Evolutionary conservation across 64 coral and sea anemone species (phyloP), one percentile per base, ranked within the genome.

Genomic region (Montipora foliosa): DNA sequence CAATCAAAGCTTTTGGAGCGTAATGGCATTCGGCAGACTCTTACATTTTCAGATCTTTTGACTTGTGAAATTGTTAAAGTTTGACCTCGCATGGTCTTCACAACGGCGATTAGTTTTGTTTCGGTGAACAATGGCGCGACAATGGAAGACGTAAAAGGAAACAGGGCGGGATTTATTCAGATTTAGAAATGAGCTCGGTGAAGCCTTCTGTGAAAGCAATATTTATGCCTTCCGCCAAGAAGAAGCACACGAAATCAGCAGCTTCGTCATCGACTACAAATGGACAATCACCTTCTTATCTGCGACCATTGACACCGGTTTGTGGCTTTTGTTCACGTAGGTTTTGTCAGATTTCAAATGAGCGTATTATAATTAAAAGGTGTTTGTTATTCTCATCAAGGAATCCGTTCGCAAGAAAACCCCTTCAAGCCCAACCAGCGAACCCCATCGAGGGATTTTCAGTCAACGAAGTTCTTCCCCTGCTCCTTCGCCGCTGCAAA

Each of bases 291-390:
- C 69, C 25, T 77, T 61, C 89, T 60, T 73, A 79, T 52, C 49
- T 97, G 57, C 83, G 84, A 79, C 95, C 95, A 76, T 58, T 94
- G 51, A 97, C 95, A 62, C 95, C 95, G 95, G 95, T 97, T 91
- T 25, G 95, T 97, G 60, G 29, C 71, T 81, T 75, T 55, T 76
- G 73, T 29, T 79, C 64, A 67, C 6, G 15, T 71, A 50, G 47
- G 49, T 12, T 50, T 4, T 86, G 19, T 6, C 19, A 44, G 10
- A 64, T 49, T 72, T 47, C 47, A 68, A 71, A 19, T 86, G 29
- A 51, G 19, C 48, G 17, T 49, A 37, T 44, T 37, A 15, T 66
- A 49, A 70, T 46, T 10, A 70, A 71, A 71, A 2, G 8, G 19
- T 86, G 62, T 86, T 86, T 86, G 82, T 72, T 72, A 47, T 86